Evolutionary conservation across 2,888 invertebrate genomes (phyloP), one percentile per base, ranked within the genome.

Genomic region (Fissipunctia ypsillon): DNA sequence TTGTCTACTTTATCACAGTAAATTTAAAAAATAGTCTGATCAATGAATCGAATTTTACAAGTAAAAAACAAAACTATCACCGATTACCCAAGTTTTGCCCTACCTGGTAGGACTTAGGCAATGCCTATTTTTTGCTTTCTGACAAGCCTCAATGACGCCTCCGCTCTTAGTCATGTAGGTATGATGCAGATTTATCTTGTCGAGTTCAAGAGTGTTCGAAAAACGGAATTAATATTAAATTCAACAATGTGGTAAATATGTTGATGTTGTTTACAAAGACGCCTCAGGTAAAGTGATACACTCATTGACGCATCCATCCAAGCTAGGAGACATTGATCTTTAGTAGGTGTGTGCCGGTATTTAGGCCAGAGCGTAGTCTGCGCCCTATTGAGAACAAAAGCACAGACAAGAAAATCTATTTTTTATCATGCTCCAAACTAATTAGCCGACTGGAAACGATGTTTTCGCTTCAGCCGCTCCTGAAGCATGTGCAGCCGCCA

Each of bases 371-470:
- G 82, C 87, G 83, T 73, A 83, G 78, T 76, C 89, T 86, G 83
- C 87, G 84, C 83, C 78, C 88, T 88, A 90, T 90, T 90, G 89
- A 88, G 91, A 90, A 88, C 91, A 86, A 88, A 88, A 86, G 86
- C 87, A 87, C 85, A 87, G 83, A 90, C 85, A 90, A 91, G 92
- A 92, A 91, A 92, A 93, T 94, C 94, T 94, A 93, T 94, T 95
- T 93, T 93, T 92, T 92, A 90, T 88, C 90, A 74, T 81, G 86
- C 88, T 79, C 72, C 73, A 75, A 89, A 91, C 90, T 91, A 92
- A 93, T 93, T 93, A 92, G 87, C 85, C 82, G 83, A 79, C 80
- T 88, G 88, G 89, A 90, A 90, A 90, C 81, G 86, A 78, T 80
- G 84, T 87, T 84, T 83, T 86, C 82, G 82, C 85, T 85, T 88